A percentile compares a stretch with the other conserved stretches of the same genome.
phyloP scores from a whole-genome alignment of 2,888 invertebrate genomes.

The Hetaerina titia region DNA sequence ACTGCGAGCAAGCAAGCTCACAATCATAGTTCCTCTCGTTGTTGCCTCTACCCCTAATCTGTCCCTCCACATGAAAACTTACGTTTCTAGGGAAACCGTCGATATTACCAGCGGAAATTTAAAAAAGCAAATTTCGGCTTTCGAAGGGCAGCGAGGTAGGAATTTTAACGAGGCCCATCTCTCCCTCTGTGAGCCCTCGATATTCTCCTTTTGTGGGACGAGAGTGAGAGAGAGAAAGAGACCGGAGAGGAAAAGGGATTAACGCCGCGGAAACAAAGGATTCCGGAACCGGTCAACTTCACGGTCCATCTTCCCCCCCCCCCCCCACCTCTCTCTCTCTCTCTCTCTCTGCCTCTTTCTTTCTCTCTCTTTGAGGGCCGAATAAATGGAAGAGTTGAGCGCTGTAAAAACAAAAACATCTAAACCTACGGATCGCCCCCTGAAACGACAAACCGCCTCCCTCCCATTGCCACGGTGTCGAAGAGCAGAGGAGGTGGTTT shows the following conservation, averaged over 20 bases:
- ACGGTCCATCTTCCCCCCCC: neutral
- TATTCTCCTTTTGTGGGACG: neutral
- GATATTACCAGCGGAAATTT: neutral
- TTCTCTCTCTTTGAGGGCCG: neutral
- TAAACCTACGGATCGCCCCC: neutral
- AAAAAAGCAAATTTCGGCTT: neutral
- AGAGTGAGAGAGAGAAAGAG: neutral
- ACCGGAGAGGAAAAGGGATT: conserved; percentile 27
- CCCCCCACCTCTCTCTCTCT: neutral
- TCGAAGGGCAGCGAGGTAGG: neutral
- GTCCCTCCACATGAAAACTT: neutral
- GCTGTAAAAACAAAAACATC: neutral
- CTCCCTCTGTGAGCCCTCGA: neutral
- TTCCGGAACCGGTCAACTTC: conserved; percentile 15
- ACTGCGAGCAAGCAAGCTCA: neutral
- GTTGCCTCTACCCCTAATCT: neutral
- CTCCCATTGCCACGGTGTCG: neutral
- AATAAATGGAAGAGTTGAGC: neutral
- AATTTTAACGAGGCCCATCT: conserved; percentile 6
- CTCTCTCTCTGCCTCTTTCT: neutral
- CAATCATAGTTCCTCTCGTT: neutral
- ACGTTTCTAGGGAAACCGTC: neutral
- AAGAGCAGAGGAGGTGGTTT: neutral
- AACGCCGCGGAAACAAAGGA: conserved; percentile 15
- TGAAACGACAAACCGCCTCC: neutral